These are phyloP conservation scores for Erynnis tages DNA, from an alignment of 2,888 invertebrate species.

Conservation along the genomic window DNA sequence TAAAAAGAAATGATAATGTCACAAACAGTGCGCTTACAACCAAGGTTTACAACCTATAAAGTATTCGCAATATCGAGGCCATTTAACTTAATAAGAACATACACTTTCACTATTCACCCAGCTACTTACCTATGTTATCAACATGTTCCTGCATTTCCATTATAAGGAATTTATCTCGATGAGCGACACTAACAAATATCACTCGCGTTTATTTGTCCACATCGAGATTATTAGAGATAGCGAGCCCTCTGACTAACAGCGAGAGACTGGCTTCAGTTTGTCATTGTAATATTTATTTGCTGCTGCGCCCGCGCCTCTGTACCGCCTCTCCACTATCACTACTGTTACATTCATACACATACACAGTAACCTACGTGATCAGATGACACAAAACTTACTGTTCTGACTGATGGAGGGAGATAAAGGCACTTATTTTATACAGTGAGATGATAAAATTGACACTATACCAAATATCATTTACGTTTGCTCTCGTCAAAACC, in stretches of 20 bases:
- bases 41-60: conserved; percentile 28
- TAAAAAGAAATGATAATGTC: neutral
- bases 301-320: conserved; percentile 41
- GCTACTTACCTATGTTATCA: conserved; percentile 44
- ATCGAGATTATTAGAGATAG: conserved; percentile 29
- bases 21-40: conserved; percentile 15
- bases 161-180: conserved; percentile 30
- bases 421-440: neutral
- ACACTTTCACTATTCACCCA: conserved; percentile 47
- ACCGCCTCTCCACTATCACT: conserved; percentile 36
- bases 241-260: conserved; percentile 31
- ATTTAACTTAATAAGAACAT: conserved; percentile 26
- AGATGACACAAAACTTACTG: conserved; percentile 26
- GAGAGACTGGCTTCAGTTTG: conserved; percentile 38
- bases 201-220: conserved; percentile 31
- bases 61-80: conserved; percentile 35
- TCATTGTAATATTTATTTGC: conserved; percentile 22
- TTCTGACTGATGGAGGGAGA: neutral
- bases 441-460: conserved; percentile 15
- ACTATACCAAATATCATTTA: too few species aligned
- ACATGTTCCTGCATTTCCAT: conserved; percentile 53
- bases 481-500: too few species aligned
- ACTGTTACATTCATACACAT: conserved; percentile 34
- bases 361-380: too few species aligned
- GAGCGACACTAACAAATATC: conserved; percentile 31